Conservation (phyloP, 1,140 invertebrate species). For the Panagrolaimus sp. region DNA sequence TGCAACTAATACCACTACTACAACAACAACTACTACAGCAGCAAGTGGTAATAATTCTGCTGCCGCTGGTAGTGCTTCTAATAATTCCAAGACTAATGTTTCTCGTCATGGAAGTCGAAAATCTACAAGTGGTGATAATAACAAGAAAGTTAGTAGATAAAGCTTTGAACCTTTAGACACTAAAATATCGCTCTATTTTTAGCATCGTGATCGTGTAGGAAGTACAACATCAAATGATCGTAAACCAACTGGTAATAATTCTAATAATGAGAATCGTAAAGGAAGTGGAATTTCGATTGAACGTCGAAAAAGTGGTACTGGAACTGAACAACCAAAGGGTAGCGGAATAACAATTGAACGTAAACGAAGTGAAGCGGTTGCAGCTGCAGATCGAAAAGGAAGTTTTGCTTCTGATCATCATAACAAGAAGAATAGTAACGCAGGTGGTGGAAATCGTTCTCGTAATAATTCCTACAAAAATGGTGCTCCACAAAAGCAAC, state of each 20-base stretch:
- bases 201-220: too few relatives aligned
- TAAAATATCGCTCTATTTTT: too few relatives aligned
- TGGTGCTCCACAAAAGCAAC: not conserved
- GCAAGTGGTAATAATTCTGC: too few relatives aligned
- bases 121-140: not conserved
- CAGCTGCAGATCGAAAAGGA: not conserved
- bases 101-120: not conserved
- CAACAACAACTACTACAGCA: too few relatives aligned
- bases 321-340: too few relatives aligned
- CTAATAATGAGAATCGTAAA: too few relatives aligned
- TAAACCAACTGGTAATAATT: too few relatives aligned
- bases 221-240: too few relatives aligned
- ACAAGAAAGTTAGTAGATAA: not conserved
- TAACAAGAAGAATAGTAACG: not conserved
- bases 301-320: too few relatives aligned
- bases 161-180: not conserved
- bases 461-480: slow-evolving; percentile 7
- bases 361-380: not conserved
- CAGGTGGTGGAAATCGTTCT: not conserved
- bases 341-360: too few relatives aligned
- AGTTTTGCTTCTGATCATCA: not conserved
- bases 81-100: not conserved
- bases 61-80: too few relatives aligned
- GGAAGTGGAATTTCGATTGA: too few relatives aligned
- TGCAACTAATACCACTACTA: not conserved